phyloP scores from a whole-genome alignment of 2,113 vertebrate genomes.

The Mus spicilegus region DNA sequence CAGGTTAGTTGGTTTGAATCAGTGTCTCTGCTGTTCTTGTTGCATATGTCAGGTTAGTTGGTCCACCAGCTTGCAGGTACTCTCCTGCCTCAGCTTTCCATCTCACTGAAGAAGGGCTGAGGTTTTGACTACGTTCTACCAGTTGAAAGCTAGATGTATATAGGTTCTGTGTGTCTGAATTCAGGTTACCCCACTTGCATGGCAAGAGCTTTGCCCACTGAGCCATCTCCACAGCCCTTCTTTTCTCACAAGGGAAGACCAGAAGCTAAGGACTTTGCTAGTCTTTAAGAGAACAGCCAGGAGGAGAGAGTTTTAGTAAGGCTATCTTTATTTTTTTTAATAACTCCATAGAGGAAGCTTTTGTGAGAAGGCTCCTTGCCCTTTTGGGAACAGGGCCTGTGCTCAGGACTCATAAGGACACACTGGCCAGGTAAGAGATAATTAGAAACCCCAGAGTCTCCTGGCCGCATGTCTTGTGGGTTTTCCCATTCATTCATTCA shows the following conservation, averaged over 20 bases:
- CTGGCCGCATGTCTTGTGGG: too few species aligned
- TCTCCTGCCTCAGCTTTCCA: not conserved
- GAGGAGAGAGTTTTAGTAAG: not conserved
- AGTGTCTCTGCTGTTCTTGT: not conserved
- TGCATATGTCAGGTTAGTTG: too few species aligned
- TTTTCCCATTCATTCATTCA: not conserved
- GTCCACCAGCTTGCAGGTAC: not conserved
- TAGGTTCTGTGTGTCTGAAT: not conserved
- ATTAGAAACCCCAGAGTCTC: fast-evolving
- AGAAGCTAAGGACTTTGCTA: not conserved
- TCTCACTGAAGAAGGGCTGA: not conserved
- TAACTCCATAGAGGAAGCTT: not conserved
- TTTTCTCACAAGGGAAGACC: not conserved
- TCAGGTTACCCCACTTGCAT: not conserved
- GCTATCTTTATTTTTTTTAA: not conserved
- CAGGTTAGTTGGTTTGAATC: too few species aligned
- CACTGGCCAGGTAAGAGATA: not conserved
- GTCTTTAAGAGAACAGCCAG: not conserved
- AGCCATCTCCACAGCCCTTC: not conserved
- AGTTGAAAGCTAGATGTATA: not conserved
- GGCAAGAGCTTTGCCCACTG: not conserved
- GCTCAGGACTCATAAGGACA: not conserved
- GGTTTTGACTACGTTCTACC: not conserved
- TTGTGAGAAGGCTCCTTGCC: not conserved
- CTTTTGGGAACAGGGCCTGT: not conserved